Base-by-base conservation (phyloP, 2,888 invertebrate species). In the Papilio protenor region DNA sequence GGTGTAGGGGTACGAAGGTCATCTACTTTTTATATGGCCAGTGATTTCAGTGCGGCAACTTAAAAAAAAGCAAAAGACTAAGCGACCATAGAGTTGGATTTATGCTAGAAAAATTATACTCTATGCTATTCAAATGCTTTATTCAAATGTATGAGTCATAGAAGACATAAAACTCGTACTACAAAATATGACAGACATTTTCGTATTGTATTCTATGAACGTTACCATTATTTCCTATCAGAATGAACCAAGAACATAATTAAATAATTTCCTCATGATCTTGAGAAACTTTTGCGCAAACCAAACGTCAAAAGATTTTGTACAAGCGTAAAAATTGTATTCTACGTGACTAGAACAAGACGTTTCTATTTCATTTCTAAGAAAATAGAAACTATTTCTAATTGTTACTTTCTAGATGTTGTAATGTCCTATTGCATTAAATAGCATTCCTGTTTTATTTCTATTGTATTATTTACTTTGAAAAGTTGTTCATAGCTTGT, bases 1-100 rank as follows among this genome's bases (percentile, higher is more conserved):
- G 72, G 66, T 27, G 64, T 55, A 69, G 64, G 73, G 23, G 57
- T 55, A 12, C 73, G 64, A 52, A 71, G 76, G 70, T 72, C 74
- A 57, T 57, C 52, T 72, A 72, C 12, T 61, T 66, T 71, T 64
- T 64, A 40, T 33, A 18, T 64, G 40, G 8, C 33, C 66, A 66
- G 66, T 66, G 66, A 66, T 66, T 66, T 40, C n/a, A 4, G 10
- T n/a, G 55, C 55, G 55, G 18, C n/a, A n/a, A 21, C 1, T 27
- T 64, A 6, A 18, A 16, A 64, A 64, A 21, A 14, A 23, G 14
- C 5, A 4, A 2, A 16, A 61, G 14, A 1, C 12, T 27, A 16
- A 61, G 23, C 27, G 14, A 16, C 59, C 59, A 61, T 23, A 10
- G 11, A 21, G 11, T 57, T n/a, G 57, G n/a, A 21, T 57, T 21